Conservation (phyloP, 2,888 invertebrate species). For the Drosophila subsilvestris region DNA sequence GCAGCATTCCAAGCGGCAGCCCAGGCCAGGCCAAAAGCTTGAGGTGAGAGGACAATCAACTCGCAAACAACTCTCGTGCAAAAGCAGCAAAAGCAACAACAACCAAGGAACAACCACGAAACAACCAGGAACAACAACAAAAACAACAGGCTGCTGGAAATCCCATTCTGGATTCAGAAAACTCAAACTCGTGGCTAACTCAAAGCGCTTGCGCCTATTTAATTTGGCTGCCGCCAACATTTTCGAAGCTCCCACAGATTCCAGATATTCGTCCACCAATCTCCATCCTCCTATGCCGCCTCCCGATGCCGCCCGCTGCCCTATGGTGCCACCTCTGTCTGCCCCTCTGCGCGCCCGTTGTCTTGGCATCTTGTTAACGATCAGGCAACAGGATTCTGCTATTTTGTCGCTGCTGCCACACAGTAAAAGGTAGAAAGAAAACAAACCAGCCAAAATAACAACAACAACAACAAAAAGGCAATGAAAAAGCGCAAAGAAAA, state of each 20-base stretch:
- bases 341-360: slow-evolving; percentile 49
- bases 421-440: slow-evolving; percentile 37
- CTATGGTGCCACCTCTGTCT: neutral
- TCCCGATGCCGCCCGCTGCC: neutral
- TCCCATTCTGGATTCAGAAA: slow-evolving; percentile 52
- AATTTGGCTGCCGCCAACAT: slow-evolving; percentile 75
- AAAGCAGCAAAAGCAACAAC: slow-evolving; percentile 23
- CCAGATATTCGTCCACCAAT: slow-evolving; percentile 58
- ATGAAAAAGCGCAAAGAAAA: slow-evolving; percentile 27
- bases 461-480: slow-evolving; percentile 6
- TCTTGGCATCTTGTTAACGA: slow-evolving; percentile 80
- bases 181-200: slow-evolving; percentile 70
- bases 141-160: slow-evolving; percentile 15
- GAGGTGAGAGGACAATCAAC: slow-evolving; percentile 78
- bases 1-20: slow-evolving; percentile 72
- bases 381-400: slow-evolving; percentile 81
- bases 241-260: slow-evolving; percentile 74
- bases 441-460: slow-evolving; percentile 1
- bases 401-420: slow-evolving; percentile 75
- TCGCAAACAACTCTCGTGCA: slow-evolving; percentile 56
- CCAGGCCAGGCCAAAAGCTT: slow-evolving; percentile 63
- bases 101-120: slow-evolving; percentile 19
- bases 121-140: slow-evolving; percentile 13
- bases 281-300: neutral
- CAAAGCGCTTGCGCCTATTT: slow-evolving; percentile 78